phyloP scores from a whole-genome alignment of 53 echinoderm and acorn worm species.

The Stichopus horrens region DNA sequence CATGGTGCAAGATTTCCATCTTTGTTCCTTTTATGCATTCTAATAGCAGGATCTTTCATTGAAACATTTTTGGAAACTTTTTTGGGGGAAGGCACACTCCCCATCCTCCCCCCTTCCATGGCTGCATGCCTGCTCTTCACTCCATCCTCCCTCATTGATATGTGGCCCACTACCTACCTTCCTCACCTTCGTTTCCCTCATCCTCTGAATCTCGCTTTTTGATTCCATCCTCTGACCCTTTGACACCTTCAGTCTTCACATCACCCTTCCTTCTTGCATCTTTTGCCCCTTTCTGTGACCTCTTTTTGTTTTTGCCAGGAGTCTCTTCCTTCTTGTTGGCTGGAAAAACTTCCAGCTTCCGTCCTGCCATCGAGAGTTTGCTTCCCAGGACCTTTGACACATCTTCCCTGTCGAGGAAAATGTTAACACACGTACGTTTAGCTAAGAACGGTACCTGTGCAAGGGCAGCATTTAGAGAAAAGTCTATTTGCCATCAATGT shows the following conservation, averaged over 20 bases:
- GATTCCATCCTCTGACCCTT: not conserved
- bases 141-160: not conserved
- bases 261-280: no score
- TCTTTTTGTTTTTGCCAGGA: not conserved
- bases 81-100: not conserved
- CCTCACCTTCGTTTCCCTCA: not conserved
- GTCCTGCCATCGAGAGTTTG: not conserved
- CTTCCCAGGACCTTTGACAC: not conserved
- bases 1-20: no score
- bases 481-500: no score
- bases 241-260: not conserved
- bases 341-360: not conserved
- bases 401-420: not conserved
- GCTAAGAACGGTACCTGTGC: no score
- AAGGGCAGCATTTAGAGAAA: no score
- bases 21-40: no score
- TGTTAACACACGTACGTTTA: no score
- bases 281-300: no score
- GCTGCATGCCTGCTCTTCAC: not conserved
- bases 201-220: not conserved
- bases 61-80: no score
- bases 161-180: not conserved
- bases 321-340: constrained; percentile 5
- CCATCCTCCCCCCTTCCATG: not conserved
- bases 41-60: no score